Evolutionary conservation across 2,797 vertebrate genomes (phyloP), one percentile per base, ranked within the genome.

Genomic region (Busarellus nigricollis): DNA sequence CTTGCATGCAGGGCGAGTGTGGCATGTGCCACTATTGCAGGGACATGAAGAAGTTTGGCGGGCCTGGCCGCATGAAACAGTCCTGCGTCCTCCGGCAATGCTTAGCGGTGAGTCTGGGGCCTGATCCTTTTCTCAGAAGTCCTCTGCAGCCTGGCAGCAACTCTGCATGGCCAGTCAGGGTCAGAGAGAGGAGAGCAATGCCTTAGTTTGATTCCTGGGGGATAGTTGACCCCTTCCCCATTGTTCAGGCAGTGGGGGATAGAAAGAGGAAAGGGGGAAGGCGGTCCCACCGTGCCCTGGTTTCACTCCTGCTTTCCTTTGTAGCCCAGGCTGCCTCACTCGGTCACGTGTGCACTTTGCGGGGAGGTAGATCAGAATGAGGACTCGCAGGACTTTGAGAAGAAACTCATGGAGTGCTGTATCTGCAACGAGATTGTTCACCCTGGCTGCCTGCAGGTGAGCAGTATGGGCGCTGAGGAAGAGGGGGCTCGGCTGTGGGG

Each of bases 371-470:
- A 98, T 98, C 98, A 95, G 98, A 98, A 98, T 7, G 98, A 98
- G 97, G 98, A 99, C 95, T 96, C 98, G 0, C 98, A 99, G 90
- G 98, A 99, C 70, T 99, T 99, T 90, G 98, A 99, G 90, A 98
- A 98, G 96, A 99, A 98, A 35, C 99, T 99, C 50, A 99, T 99
- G 99, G 99, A 99, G 96, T 99, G 99, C 96, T 99, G 99, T n/a
- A 98, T 99, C 97, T 99, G 99, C 95, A 99, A 99, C 0, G 99
- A 99, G 97, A 99, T 99, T 0, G 98, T 99, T 82, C 99, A 99
- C 98, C 99, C 99, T 31, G 99, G 99, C 59, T 99, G 99, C 96
- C 98, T 99, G 88, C 99, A 99, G 98, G 99, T 99, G 94, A 96
- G 97, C 33, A 7, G 49, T 13, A 1, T 0, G 5, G 2, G 0